phyloP scores from a whole-genome alignment of 2,797 vertebrate genomes.

The Pseudopleuronectes americanus region DNA sequence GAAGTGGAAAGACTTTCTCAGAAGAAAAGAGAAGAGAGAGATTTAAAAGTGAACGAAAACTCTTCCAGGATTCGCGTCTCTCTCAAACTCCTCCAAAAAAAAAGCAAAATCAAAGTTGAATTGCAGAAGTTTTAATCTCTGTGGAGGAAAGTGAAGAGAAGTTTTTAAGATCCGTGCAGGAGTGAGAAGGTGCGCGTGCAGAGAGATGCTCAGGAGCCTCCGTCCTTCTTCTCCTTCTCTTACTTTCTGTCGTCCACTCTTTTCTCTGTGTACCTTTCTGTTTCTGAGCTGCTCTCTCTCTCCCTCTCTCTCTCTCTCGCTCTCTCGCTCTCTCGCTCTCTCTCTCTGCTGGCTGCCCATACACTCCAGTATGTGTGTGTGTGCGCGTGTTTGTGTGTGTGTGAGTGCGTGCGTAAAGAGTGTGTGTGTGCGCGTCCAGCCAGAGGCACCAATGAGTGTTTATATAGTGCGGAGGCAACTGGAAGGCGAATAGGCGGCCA shows the following conservation, averaged over 20 bases:
- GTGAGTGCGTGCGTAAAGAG: conserved; percentile 47
- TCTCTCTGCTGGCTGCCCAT: conserved; percentile 27
- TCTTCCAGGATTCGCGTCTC: conserved; percentile 55
- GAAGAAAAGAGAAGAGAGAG: too few relatives aligned
- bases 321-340: conserved; percentile 57
- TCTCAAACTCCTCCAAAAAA: conserved; percentile 2
- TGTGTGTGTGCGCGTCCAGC: conserved; percentile 70
- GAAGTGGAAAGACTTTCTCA: conserved; percentile 9
- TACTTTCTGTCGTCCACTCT: conserved; percentile 70
- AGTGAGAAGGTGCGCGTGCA: conserved; percentile 26
- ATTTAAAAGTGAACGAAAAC: conserved; percentile 14
- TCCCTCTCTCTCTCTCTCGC: conserved; percentile 56
- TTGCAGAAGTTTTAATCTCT: conserved; percentile 48
- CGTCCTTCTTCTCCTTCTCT: conserved; percentile 69
- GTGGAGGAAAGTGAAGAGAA: conserved; percentile 26
- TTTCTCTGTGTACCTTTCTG: conserved; percentile 73
- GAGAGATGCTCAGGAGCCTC: conserved; percentile 69
- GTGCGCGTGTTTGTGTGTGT: conserved; percentile 39
- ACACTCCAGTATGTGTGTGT: conserved; percentile 81
- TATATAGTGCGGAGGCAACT: conserved; percentile 95
- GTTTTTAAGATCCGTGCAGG: conserved; percentile 73
- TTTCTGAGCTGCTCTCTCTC: conserved; percentile 46
- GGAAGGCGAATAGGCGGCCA: conserved; percentile 86
- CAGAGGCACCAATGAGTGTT: conserved; percentile 89
- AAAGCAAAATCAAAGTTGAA: conserved; percentile 3